phyloP scores from a whole-genome alignment of 2,797 vertebrate genomes.

The Austrolebias charrua region DNA sequence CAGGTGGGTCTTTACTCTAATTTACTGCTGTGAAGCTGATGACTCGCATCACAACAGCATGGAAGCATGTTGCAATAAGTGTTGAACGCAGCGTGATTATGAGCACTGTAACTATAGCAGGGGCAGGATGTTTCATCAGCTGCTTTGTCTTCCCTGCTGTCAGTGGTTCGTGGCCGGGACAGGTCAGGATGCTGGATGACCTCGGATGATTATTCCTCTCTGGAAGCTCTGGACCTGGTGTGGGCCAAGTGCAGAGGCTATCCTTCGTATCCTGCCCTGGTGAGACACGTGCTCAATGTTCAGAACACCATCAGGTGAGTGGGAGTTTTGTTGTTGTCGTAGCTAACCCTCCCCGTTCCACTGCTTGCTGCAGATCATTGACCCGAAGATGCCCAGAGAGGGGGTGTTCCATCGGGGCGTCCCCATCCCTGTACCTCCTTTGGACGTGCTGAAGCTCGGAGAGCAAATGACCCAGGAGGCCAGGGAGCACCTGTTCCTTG shows the following conservation, averaged over 20 bases:
- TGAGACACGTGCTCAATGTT: conserved; percentile 62
- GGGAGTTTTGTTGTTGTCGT: neutral
- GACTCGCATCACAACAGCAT: neutral
- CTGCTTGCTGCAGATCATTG: conserved; percentile 88
- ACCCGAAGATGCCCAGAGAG: conserved; percentile 99
- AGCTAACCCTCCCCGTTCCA: neutral
- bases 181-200: conserved; percentile 91
- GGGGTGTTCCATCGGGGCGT: conserved; percentile 97
- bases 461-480: conserved; percentile 99
- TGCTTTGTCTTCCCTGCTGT: conserved; percentile 14
- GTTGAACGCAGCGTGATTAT: too few species aligned
- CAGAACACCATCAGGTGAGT: neutral
- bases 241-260: conserved; percentile 99
- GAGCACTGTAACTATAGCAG: too few species aligned
- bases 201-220: conserved; percentile 91
- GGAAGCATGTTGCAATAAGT: too few species aligned
- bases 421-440: conserved; percentile 96
- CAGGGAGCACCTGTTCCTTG: conserved; percentile 96
- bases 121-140: neutral
- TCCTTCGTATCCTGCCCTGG: conserved; percentile 96
- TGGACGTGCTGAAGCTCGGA: conserved; percentile 97
- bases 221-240: conserved; percentile 95
- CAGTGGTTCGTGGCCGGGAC: conserved; percentile 91
- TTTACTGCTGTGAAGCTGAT: neutral
- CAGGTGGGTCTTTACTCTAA: neutral